Percentiles rank a stretch among this genome's conserved stretches.
phyloP scores from a whole-genome alignment of 1,140 invertebrate species.

The Euura saliciscinereae region DNA sequence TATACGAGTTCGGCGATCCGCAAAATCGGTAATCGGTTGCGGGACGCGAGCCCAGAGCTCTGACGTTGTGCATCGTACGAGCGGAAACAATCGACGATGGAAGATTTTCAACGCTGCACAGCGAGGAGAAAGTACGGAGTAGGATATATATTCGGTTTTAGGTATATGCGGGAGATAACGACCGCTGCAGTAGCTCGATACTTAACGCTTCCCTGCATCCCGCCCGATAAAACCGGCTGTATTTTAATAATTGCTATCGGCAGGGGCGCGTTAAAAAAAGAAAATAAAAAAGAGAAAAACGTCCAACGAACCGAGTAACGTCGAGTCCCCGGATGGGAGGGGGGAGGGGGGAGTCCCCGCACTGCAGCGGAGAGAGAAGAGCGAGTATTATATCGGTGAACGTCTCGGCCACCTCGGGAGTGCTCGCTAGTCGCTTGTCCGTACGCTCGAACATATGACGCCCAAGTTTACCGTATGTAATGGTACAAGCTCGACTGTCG shows the following conservation, averaged over 20 bases:
- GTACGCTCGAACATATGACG: slow-evolving; percentile 6
- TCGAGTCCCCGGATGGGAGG: too few relatives aligned
- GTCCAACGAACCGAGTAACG: too few relatives aligned
- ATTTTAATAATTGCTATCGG: slow-evolving; percentile 7
- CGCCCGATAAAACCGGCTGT: slow-evolving; percentile 4
- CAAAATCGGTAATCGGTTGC: neutral
- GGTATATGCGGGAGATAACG: too few relatives aligned
- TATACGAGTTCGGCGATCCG: neutral
- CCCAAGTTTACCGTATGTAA: slow-evolving; percentile 7
- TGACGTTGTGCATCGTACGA: too few relatives aligned
- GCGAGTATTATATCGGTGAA: slow-evolving; percentile 1
- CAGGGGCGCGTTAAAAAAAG: slow-evolving; percentile 6
- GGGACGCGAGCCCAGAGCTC: too few relatives aligned
- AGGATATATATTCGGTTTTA: too few relatives aligned
- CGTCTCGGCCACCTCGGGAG: slow-evolving; percentile 5
- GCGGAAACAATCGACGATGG: too few relatives aligned
- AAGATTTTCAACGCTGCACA: too few relatives aligned
- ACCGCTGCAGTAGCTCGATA: neutral
- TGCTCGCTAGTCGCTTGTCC: slow-evolving; percentile 6
- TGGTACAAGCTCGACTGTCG: slow-evolving; percentile 6
- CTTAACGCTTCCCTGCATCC: neutral
- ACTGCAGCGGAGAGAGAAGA: slow-evolving; percentile 1
- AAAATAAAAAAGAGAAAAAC: slow-evolving; percentile 5
- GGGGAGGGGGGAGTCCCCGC: too few relatives aligned
- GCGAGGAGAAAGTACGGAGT: too few relatives aligned